Evolutionary conservation across 2,888 invertebrate genomes (phyloP), one percentile per base, ranked within the genome.

Genomic region (Melanchra persicariae): DNA sequence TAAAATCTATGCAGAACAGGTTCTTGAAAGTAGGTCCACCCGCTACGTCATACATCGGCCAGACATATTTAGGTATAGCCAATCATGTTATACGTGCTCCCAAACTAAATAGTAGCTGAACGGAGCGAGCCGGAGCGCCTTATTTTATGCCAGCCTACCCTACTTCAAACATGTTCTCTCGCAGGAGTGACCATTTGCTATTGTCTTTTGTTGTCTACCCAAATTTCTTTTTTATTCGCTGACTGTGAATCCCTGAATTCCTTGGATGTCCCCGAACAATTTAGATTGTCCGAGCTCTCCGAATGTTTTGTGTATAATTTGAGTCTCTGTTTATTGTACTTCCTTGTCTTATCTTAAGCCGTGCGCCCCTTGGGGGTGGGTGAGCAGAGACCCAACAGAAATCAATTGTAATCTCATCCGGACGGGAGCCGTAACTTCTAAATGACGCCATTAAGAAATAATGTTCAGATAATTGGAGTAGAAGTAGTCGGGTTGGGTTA

Each of bases 1-100:
- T 12, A 8, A 45, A 40, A 51, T 52, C 9, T 22, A 51, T 64
- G 37, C 9, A 40, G 47, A 5, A 22, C 26, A n/a, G 4, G 17
- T 9, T 17, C n/a, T 24, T 51, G 1, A 26, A 61, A 51, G 15
- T 43, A 51, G 26, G 26, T 17, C 40, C 47, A n/a, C 51, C n/a
- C 19, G 40, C 30, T 43, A 52, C 43, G 19, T 34, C 1, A 24
- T 43, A 47, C 40, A 30, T 55, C n/a, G 58, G 26, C 24, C 30
- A 26, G 45, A 49, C 26, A 30, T 17, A 65, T 61, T 55, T 86
- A 82, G 85, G 81, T 86, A 79, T 74, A 73, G 63, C 62, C 78
- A 82, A 81, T 83, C 79, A 83, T 85, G 77, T 75, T 61, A 64
- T 70, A 83, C 87, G 85, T 79, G 87, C 70, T 68, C 79, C 64